Base-by-base conservation (phyloP, 2,113 vertebrate species). In the Percina caprodes region DNA sequence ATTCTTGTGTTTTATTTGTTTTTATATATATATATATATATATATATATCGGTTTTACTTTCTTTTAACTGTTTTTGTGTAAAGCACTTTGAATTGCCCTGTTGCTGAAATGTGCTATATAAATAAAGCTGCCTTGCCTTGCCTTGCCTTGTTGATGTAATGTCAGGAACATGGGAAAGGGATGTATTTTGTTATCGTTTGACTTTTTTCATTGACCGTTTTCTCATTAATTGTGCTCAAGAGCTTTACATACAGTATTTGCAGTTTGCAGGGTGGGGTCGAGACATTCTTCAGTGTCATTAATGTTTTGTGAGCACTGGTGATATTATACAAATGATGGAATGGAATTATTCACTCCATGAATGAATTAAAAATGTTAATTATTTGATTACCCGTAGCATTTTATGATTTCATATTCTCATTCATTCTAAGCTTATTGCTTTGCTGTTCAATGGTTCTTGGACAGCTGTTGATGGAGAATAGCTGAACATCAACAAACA, bases 401-500 rank as follows among this genome's bases (percentile, higher is more conserved):
- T 68, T 59, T 19, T 26, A 24, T 48, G 9, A n/a, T 42, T 58
- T 21, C 4, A 15, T 14, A 24, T 39, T 39, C 12, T 26, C 30
- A 13, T 35, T 49, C 1, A 30, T 30, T 30, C 26, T 3, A 19
- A 1, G 0, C 14, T n/a, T 9, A 65, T 14, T 8, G 14, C 69
- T 21, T 62, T 62, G 18, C 62, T 26, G 30, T 45, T 26, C 60
- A 39, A 13, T 4, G 21, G 19, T 42, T 58, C 39, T 48, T 66
- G 23, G 16, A 23, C 30, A 60, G 68, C 23, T 79, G 74, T 58
- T 81, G 66, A 72, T 46, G 19, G 23, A 39, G 35, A 62, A 48
- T 26, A 65, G 74, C 24, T 39, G 26, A 70, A 51, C 13, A 9
- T 86, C 69, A 77, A 82, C 81, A 90, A 88, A 87, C 73, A 87